Percentiles rank a stretch among this genome's conserved stretches.
Evolutionary conservation across 2,888 invertebrate species (phyloP).

Genomic region (Hypomecis punctinalis): DNA sequence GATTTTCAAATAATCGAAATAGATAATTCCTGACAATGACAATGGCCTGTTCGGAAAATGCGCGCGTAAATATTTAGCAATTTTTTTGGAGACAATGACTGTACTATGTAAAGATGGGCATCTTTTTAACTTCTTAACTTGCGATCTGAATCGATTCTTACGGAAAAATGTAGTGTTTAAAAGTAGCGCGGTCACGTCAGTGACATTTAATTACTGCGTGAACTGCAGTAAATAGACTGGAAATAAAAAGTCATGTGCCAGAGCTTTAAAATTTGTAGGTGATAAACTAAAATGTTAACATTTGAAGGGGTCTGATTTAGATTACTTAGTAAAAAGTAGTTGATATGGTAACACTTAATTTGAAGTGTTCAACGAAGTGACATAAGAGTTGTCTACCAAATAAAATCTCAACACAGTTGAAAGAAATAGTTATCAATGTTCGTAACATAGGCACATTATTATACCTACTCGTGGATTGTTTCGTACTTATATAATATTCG

Average conservation of each 20-base stretch:
- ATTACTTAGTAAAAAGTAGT: constrained; percentile 10
- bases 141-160: not conserved
- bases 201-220: not conserved
- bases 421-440: not conserved
- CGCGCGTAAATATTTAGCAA: too few relatives aligned
- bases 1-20: too few relatives aligned
- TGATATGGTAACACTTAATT: constrained; percentile 3
- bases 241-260: constrained; percentile 27
- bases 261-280: constrained; percentile 17
- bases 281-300: constrained; percentile 1
- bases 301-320: constrained; percentile 21
- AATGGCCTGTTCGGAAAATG: too few relatives aligned
- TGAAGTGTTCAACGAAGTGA: constrained; percentile 10
- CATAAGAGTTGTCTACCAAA: not conserved
- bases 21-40: too few relatives aligned
- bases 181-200: constrained; percentile 1
- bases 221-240: constrained; percentile 20
- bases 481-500: not conserved
- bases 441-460: constrained; percentile 4
- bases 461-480: not conserved
- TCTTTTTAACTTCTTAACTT: not conserved
- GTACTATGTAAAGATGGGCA: not conserved
- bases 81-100: too few relatives aligned
- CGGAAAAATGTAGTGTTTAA: not conserved
- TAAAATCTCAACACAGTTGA: not conserved